Conservation (phyloP, 2,797 vertebrate species). For the Acanthopagrus latus region DNA sequence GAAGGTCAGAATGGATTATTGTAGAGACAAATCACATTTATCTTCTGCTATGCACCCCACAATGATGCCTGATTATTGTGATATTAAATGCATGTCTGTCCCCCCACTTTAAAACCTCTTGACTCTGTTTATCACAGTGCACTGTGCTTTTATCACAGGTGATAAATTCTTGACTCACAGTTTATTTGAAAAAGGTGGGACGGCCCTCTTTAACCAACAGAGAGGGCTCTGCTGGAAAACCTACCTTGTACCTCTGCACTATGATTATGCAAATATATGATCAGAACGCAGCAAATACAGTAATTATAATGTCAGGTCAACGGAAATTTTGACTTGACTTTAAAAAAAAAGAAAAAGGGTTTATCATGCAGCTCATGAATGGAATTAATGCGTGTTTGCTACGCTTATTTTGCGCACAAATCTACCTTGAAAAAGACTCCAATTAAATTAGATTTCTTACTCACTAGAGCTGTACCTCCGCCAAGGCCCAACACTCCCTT, state of each 20-base stretch:
- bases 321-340: not conserved
- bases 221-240: not conserved
- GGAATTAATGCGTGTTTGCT: not conserved
- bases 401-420: not conserved
- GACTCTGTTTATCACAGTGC: constrained; percentile 13
- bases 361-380: not conserved
- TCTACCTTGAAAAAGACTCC: not conserved
- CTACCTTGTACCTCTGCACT: not conserved
- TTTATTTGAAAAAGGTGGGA: not conserved
- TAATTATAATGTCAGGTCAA: not conserved
- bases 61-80: not conserved
- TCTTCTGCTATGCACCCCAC: not conserved
- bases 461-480: too few species aligned
- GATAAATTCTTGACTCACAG: not conserved
- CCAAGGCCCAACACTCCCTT: too few species aligned
- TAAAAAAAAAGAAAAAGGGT: not conserved
- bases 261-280: not conserved
- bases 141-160: constrained; percentile 5
- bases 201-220: not conserved
- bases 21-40: not conserved
- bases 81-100: constrained; percentile 4
- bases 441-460: too few species aligned
- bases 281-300: not conserved
- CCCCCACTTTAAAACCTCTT: not conserved
- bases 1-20: constrained; percentile 3